phyloP scores from a whole-genome alignment of 92 coral and sea anemone species.

The Siderastrea siderea region DNA sequence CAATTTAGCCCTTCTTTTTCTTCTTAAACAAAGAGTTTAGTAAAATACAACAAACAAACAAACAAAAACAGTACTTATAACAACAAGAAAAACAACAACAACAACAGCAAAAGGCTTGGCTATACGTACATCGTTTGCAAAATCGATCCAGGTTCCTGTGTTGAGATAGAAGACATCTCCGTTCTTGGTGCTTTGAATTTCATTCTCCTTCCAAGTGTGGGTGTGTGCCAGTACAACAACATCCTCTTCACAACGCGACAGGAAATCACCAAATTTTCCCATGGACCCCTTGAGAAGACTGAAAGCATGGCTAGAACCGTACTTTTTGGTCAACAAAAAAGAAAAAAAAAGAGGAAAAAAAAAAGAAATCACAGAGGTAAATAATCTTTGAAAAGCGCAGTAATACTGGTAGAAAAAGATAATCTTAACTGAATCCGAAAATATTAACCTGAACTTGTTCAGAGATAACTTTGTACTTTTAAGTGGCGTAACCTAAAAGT shows the following conservation, averaged over 20 bases:
- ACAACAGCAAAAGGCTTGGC: not conserved
- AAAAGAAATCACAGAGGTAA: too few species aligned
- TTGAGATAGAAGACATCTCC: slow-evolving; percentile 37
- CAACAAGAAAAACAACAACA: not conserved
- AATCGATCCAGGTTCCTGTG: slow-evolving; percentile 37
- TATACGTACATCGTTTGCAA: slow-evolving; percentile 22
- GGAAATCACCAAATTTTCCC: slow-evolving; percentile 57
- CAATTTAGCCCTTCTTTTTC: too few species aligned
- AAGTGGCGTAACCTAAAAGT: too few species aligned
- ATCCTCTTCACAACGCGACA: slow-evolving; percentile 51
- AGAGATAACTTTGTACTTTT: too few species aligned
- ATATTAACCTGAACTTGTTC: too few species aligned
- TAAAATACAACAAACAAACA: not conserved
- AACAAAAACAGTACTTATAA: too few species aligned
- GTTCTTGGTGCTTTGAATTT: slow-evolving; percentile 19
- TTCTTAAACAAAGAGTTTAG: too few species aligned
- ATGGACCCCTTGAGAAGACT: slow-evolving; percentile 38
- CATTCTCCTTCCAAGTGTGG: slow-evolving; percentile 28
- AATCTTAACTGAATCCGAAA: not conserved
- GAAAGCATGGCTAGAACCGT: slow-evolving; percentile 48
- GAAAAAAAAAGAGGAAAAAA: not conserved
- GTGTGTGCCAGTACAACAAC: slow-evolving; percentile 52
- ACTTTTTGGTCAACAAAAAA: slow-evolving; percentile 4
- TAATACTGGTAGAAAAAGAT: not conserved
- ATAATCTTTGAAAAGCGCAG: not conserved